Base-by-base conservation (phyloP, 2,888 invertebrate species). In the Aspidiotus rigidus region DNA sequence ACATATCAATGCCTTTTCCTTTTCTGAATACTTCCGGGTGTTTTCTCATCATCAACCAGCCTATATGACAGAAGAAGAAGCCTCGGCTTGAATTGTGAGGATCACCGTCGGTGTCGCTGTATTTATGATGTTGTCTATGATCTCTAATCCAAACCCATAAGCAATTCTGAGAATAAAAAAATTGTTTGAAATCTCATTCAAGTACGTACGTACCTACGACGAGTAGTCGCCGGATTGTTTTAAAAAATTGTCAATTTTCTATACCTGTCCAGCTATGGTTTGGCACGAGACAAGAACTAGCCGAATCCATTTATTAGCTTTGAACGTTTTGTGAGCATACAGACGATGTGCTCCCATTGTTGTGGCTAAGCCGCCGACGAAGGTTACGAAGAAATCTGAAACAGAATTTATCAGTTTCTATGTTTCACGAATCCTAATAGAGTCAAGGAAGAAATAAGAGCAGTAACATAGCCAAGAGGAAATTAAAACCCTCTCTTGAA, bases 31-130 rank as follows among this genome's bases (percentile, higher is more conserved):
- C 87, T 72, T 85, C 83, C 0, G 89, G 90, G 76, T 93, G 92
- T 77, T 91, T 92, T 73, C 82, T 83, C 71, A 80, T 79, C 83
- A 92, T 83, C 17, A 93, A 79, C 93, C 93, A 94, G 7, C 93
- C 93, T 64, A 93, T 83, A 77, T 93, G 93, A 2, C 87, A 83
- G 79, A 92, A 93, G 81, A 92, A 93, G 80, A 93, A 91, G 0
- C 93, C 93, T 59, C 89, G 80, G 60, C 81, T 84, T 0, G 88
- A 83, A 76, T 90, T 90, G 78, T 90, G 90, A 0, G 90, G 91
- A 77, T 91, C 90, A 0, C 83, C 89, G 74, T 88, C 85, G 0
- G 85, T 86, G 74, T 86, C 86, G 72, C 83, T 83, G 79, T 85
- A 90, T 75, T 89, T 89, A 78, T 91, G 90, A 75, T 91, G 90